Base-by-base conservation (phyloP, 2,888 invertebrate species). In the Marasmarcha lunaedactyla region DNA sequence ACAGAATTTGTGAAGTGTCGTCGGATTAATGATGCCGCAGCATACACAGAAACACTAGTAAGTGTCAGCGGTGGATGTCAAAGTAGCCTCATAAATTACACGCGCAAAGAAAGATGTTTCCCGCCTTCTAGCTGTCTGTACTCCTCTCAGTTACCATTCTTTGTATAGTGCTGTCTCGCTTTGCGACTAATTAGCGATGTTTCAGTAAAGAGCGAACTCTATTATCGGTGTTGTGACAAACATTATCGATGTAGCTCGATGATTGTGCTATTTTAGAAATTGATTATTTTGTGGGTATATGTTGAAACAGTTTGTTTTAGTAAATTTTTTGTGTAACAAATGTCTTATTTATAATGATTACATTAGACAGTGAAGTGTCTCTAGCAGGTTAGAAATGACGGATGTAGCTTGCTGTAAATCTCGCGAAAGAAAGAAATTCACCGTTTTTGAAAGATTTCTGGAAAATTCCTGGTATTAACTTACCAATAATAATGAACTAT, bases 41-140 rank as follows among this genome's bases (percentile, higher is more conserved):
- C 62, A 63, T 74, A 74, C 73, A 57, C 55, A 55, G 64, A 66
- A 63, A 65, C 65, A 63, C 62, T 52, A 63, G 55, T 67, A 69
- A 63, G 61, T 65, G 65, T 65, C 62, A 63, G 52, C 61, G 59
- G 50, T 37, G 35, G 43, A 45, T 48, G 51, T 50, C 50, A 50
- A 52, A 50, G 50, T 62, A 48, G 47, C 45, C 39, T 57, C 55
- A 52, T 71, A 70, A 71, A 70, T 71, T 61, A 67, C 43, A 47
- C 52, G 49, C 47, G 61, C 59, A 69, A 71, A 71, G 74, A 74
- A 76, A 77, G 74, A 79, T 74, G 71, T 65, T 67, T 71, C 71
- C 74, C 74, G 72, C 70, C 64, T 56, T 51, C 50, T 46, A 44
- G 46, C 41, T 40, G 35, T 46, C 48, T 47, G 42, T 65, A 64